Conservation (phyloP, 2,797 vertebrate genomes). For the Ctenopoma kingsleyae region DNA sequence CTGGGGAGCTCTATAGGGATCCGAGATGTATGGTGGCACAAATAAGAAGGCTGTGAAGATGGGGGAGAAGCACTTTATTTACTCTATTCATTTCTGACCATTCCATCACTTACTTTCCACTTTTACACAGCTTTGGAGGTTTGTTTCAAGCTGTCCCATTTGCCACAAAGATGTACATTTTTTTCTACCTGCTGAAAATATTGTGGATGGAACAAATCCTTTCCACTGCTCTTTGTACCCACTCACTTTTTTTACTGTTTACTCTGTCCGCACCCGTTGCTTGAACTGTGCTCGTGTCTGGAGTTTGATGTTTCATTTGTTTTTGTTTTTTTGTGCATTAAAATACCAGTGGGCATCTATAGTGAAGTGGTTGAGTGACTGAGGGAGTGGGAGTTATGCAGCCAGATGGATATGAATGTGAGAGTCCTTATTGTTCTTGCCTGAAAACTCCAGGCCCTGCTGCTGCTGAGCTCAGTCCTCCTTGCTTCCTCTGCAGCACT, state of each 20-base stretch:
- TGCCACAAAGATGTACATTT: slow-evolving; percentile 54
- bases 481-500: slow-evolving; percentile 66
- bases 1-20: slow-evolving; percentile 62
- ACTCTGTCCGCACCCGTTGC: slow-evolving; percentile 35
- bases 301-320: slow-evolving; percentile 62
- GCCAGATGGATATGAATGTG: slow-evolving; percentile 59
- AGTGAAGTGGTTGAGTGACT: slow-evolving; percentile 66
- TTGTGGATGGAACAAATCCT: slow-evolving; percentile 54
- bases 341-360: slow-evolving; percentile 48
- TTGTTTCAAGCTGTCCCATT: slow-evolving; percentile 52
- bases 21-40: slow-evolving; percentile 42
- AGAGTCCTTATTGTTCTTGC: slow-evolving; percentile 59
- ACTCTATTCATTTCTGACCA: slow-evolving; percentile 41
- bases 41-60: slow-evolving; percentile 40
- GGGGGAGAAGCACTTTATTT: slow-evolving; percentile 54
- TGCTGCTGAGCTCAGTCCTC: slow-evolving; percentile 47
- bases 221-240: slow-evolving; percentile 61
- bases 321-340: slow-evolving; percentile 33
- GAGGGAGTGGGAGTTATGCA: slow-evolving; percentile 65
- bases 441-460: slow-evolving; percentile 49
- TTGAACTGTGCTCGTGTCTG: slow-evolving; percentile 46
- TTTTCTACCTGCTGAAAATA: slow-evolving; percentile 60
- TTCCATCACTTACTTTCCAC: slow-evolving; percentile 27
- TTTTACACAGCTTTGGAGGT: slow-evolving; percentile 49
- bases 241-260: slow-evolving; percentile 55